phyloP scores from a whole-genome alignment of 2,797 vertebrate species.

The Emydoidea blandingii region DNA sequence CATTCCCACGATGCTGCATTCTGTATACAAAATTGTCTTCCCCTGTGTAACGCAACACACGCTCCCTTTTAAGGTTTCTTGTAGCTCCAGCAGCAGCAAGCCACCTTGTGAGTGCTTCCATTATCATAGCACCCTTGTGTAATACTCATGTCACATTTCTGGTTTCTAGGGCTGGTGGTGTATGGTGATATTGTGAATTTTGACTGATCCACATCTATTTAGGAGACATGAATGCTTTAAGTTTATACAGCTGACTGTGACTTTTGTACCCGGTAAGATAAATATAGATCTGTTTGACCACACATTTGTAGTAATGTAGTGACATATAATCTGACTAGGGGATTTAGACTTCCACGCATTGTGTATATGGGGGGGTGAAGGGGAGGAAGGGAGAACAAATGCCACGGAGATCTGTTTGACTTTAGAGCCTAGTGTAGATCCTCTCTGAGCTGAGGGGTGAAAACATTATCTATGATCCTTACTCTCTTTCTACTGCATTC shows the following conservation, averaged over 20 bases:
- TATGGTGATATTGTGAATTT: neutral
- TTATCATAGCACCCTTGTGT: neutral
- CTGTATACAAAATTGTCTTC: neutral
- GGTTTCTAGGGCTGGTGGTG: neutral
- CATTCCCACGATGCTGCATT: neutral
- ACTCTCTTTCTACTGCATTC: neutral
- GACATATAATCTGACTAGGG: neutral
- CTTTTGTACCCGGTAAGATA: neutral
- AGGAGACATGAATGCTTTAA: neutral
- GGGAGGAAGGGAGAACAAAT: neutral
- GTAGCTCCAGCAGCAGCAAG: neutral
- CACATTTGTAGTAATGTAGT: neutral
- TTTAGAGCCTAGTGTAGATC: neutral
- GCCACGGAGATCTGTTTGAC: neutral
- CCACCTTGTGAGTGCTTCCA: neutral
- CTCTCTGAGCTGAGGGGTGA: too few relatives aligned
- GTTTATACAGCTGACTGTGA: neutral
- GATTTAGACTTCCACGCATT: neutral
- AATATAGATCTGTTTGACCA: neutral
- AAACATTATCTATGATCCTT: neutral
- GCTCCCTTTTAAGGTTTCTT: neutral
- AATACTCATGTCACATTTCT: neutral
- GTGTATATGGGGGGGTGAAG: neutral
- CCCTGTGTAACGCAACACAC: neutral
- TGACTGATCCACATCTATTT: neutral